Base-by-base conservation (phyloP, 2,113 vertebrate genomes). In the Arizona elegans region DNA sequence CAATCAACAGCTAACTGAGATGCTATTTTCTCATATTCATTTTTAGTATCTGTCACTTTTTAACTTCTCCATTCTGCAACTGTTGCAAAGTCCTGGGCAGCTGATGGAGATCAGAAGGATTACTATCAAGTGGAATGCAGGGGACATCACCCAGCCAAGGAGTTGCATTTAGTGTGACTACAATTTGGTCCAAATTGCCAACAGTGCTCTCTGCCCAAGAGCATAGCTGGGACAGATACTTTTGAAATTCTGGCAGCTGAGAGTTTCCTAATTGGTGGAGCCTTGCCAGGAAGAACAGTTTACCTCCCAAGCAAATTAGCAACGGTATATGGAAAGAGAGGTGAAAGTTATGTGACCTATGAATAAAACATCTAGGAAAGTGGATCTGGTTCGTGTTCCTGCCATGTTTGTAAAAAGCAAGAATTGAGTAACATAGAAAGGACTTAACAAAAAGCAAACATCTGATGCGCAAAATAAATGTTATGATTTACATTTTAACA, bases 111-210 rank as follows among this genome's bases (percentile, higher is more conserved):
- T 86, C 54, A 91, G 33, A 86, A 58, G 81, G 54, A 58, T 86
- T 4, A 10, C 54, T 91, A 58, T 58, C 54, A n/a, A 59, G 81
- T 91, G 91, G 91, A 91, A 91, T 91, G 91, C 24, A 91, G 55
- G 38, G n/a, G 33, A 50, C 47, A 91, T 86, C 12, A 47, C n/a
- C 13, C 75, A 91, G 62, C 53, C 38, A 86, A 86, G 23, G n/a
- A 91, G 75, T 7, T 91, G 90, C 9, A 2, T 58, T 81, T 43
- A 50, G 24, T 86, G 23, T 12, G 38, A 15, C 54, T 86, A 10
- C 54, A 91, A 21, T 26, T 59, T 55, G 86, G 54, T 43, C 33
- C 38, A 55, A 75, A 75, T 29, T 75, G 62, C 29, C 65, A 26
- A 33, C 17, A 21, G 38, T 47, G 55, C 13, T 91, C 81, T 59